Base-by-base conservation (phyloP, 2,888 invertebrate species). In the Priapulus caudatus region DNA sequence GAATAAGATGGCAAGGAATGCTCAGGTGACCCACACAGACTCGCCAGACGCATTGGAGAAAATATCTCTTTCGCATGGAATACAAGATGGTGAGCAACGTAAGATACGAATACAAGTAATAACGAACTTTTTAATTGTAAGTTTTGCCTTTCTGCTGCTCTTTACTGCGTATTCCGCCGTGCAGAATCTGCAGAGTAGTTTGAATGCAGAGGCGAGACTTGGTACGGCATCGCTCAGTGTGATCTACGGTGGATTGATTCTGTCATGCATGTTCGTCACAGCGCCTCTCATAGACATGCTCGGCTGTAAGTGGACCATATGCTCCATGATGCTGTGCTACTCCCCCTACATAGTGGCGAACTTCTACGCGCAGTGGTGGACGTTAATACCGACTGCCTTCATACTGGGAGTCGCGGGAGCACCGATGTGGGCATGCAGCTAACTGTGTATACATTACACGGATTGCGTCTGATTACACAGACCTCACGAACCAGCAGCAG, bases 371-470 rank as follows among this genome's bases (percentile, higher is more conserved):
- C 80, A 79, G 59, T 81, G 79, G 59, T 65, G 61, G 52, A n/a
- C n/a, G n/a, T n/a, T n/a, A n/a, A n/a, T n/a, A n/a, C n/a, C n/a
- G n/a, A n/a, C n/a, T n/a, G 91, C 93, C 20, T 83, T 93, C 22
- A 77, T 95, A n/a, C 80, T 91, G 23, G 97, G 97, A 58, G 74
- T 93, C 51, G 92, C 91, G 4, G 95, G 92, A 1, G 93, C 93
- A 0, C 93, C 93, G 47, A 85, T 97, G 82, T 97, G 97, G 97
- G 88, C n/a, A n/a, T n/a, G n/a, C 92, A 0, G 89, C 95, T n/a
- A 90, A 95, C 71, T 93, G 95, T 54, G 90, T 91, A 1, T 97
- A 97, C 70, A 78, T 97, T 57, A 95, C 95, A 15, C 64, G n/a
- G n/a, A n/a, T n/a, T n/a, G n/a, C n/a, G n/a, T n/a, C n/a, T n/a